Conservation (phyloP, 2,888 invertebrate genomes). For the Neoitamus cyanurus region DNA sequence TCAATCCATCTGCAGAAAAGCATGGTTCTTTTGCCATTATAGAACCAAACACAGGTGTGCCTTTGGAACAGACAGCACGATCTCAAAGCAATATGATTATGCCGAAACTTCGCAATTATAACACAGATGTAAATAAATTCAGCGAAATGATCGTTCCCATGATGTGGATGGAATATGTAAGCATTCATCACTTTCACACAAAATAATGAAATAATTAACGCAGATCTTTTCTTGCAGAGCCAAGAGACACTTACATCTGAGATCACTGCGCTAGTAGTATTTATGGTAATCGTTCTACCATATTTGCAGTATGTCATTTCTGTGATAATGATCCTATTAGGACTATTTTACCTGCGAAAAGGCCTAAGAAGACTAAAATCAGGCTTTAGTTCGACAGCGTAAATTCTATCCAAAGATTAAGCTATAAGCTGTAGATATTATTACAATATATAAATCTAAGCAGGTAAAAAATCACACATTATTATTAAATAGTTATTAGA, state of each 20-base stretch:
- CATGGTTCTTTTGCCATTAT: conserved; percentile 75
- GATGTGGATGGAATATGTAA: conserved; percentile 79
- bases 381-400: not conserved
- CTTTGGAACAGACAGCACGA: conserved; percentile 72
- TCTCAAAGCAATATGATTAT: conserved; percentile 75
- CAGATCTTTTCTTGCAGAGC: conserved; percentile 67
- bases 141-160: conserved; percentile 72
- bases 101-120: conserved; percentile 69
- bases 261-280: conserved; percentile 67
- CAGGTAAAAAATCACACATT: not conserved
- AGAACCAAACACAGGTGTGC: conserved; percentile 77
- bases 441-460: not conserved
- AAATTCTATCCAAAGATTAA: not conserved
- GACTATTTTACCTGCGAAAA: conserved; percentile 43
- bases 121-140: conserved; percentile 67
- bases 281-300: conserved; percentile 69
- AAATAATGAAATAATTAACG: not conserved
- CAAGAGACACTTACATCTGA: conserved; percentile 70
- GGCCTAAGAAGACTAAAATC: conserved; percentile 29
- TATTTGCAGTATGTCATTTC: conserved; percentile 62
- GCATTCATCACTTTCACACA: conserved; percentile 58
- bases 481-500: not conserved
- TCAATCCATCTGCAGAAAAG: conserved; percentile 70
- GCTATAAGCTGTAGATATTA: not conserved
- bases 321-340: conserved; percentile 52